Percentiles rank a stretch among this genome's conserved stretches.
Conservation (phyloP, 2,797 vertebrate species). For the Microchirus variegatus region DNA sequence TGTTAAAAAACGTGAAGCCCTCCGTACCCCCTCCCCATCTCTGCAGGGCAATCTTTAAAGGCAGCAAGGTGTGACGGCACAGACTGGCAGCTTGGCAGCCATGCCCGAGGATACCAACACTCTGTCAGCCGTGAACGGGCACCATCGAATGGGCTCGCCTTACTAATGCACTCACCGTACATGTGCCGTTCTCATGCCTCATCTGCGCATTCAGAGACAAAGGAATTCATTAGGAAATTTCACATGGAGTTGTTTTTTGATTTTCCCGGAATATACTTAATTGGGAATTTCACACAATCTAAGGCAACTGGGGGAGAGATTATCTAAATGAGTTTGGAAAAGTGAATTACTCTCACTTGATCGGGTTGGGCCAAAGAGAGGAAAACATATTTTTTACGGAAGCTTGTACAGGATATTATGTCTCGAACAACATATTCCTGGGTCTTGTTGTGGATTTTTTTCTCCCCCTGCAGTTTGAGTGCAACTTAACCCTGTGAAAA, state of each 20-base stretch:
- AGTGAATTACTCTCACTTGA: slow-evolving; percentile 69
- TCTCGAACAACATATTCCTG: slow-evolving; percentile 49
- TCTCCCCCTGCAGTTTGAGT: slow-evolving; percentile 6
- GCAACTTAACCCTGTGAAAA: slow-evolving; percentile 28
- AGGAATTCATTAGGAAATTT: slow-evolving; percentile 79
- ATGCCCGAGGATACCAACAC: slow-evolving; percentile 93
- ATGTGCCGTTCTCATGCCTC: slow-evolving; percentile 74
- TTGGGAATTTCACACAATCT: slow-evolving; percentile 70
- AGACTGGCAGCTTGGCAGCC: slow-evolving; percentile 99
- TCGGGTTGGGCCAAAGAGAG: slow-evolving; percentile 39
- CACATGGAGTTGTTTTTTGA: slow-evolving; percentile 59
- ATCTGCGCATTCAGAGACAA: slow-evolving; percentile 76
- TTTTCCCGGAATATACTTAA: slow-evolving; percentile 62
- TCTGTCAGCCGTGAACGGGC: slow-evolving; percentile 81
- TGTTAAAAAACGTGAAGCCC: slow-evolving; percentile 83
- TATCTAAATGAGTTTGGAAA: slow-evolving; percentile 63
- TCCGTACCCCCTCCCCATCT: slow-evolving; percentile 84
- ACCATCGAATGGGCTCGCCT: slow-evolving; percentile 71
- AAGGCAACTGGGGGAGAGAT: slow-evolving; percentile 67
- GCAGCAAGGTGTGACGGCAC: slow-evolving; percentile 99
- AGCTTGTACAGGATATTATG: slow-evolving; percentile 35
- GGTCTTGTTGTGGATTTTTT: slow-evolving; percentile 32
- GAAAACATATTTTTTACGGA: slow-evolving; percentile 42
- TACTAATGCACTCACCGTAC: slow-evolving; percentile 68
- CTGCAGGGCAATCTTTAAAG: slow-evolving; percentile 99